Evolutionary conservation across 2,888 invertebrate species (phyloP).

Genomic region (Oxystoma pomonae): DNA sequence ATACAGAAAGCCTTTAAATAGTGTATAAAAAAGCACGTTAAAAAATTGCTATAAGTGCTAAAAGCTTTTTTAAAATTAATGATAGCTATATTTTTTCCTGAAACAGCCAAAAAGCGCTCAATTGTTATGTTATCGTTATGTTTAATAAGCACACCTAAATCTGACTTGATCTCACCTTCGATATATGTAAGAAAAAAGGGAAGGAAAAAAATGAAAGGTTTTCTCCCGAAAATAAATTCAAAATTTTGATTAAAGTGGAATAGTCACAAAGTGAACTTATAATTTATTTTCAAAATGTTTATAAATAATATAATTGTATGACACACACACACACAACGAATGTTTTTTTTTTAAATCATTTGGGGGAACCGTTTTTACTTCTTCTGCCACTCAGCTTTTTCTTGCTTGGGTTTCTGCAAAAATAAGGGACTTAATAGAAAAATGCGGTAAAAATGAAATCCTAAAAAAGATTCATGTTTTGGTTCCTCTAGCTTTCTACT

Average conservation of each 20-base stretch:
- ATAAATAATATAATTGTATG: too few species aligned
- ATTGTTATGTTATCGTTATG: background rate
- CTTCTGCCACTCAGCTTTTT: conserved; percentile 53
- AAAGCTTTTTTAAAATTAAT: background rate
- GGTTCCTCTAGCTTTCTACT: too few species aligned
- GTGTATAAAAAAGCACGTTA: background rate
- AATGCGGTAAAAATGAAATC: background rate
- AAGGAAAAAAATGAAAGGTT: too few species aligned
- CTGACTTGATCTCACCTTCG: background rate
- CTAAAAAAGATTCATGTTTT: too few species aligned
- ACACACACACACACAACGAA: background rate
- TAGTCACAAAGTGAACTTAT: background rate
- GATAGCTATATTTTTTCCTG: background rate
- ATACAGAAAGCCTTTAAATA: too few species aligned
- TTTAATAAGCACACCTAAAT: background rate
- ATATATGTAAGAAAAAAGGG: too few species aligned
- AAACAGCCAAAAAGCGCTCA: too few species aligned
- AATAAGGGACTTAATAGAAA: conserved; percentile 28
- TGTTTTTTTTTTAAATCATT: too few species aligned
- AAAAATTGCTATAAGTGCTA: background rate
- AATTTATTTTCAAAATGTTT: background rate
- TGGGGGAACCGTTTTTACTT: conserved; percentile 33
- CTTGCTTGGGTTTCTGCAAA: conserved; percentile 68
- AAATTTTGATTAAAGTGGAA: too few species aligned
- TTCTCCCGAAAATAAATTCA: too few species aligned